Base-by-base conservation (phyloP, 2,113 vertebrate species). In the Silurus meridionalis region DNA sequence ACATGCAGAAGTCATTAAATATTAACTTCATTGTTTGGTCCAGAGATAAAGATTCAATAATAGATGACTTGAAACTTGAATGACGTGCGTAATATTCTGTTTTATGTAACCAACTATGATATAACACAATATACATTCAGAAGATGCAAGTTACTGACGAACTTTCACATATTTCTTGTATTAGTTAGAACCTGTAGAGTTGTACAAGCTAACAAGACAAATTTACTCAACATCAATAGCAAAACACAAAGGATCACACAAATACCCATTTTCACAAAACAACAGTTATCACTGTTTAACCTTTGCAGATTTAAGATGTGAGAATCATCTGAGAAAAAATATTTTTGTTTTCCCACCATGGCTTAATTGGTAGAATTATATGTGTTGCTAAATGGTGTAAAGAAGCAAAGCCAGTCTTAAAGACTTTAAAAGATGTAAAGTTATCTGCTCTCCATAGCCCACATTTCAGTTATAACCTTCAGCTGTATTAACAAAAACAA, bases 1-100 rank as follows among this genome's bases (percentile, higher is more conserved):
- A 82, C 89, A 87, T 61, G 69, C 86, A 6, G 8, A 14, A 60
- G 8, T 19, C 60, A 94, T 94, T 90, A 95, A 95, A 93, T 85
- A 95, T 94, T 95, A 95, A 95, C 94, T 78, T 63, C 52, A 37
- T 37, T 61, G 63, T 69, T 67, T 53, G 53, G 7, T 13, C 17
- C 21, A 48, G 53, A 48, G 78, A 72, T 86, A 86, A 72, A 19
- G 4, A 80, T 19, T 64, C 57, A 77, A n/a, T 64, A 37, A 14
- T 8, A 57, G 10, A 55, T n/a, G 37, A 55, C 2, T 4, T 14
- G 37, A 37, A 37, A 55, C 0, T 46, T 64, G 19, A 13, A 25
- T 23, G 11, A 19, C 48, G n/a, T 58, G 52, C 25, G 17, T 15
- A 8, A 0, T 57, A 55, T 67, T 28, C 15, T 71, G 63, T 9